These are phyloP conservation scores for Pandion haliaetus DNA, from an alignment of 2,113 vertebrate species.

Conservation along the genomic window DNA sequence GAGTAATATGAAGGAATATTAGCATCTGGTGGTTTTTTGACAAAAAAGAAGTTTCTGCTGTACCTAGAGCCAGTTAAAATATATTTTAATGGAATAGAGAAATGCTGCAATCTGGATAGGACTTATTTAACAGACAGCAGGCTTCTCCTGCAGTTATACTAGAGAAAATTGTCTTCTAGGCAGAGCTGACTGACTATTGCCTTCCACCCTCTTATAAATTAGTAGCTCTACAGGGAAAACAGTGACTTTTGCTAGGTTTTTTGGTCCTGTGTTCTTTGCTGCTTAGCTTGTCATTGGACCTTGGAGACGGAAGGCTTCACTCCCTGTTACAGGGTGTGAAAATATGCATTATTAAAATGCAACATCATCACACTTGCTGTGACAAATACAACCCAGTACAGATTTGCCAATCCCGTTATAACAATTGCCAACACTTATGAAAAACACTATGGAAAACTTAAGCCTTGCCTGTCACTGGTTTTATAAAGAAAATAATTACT, in stretches of 20 bases:
- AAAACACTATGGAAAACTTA: not conserved
- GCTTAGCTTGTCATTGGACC: not conserved
- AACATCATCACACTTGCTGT: not conserved
- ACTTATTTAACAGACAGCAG: not conserved
- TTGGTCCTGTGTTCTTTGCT: not conserved
- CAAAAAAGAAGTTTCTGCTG: not conserved
- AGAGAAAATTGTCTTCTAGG: not conserved
- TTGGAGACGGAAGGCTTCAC: not conserved
- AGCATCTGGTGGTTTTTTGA: not conserved
- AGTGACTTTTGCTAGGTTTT: not conserved
- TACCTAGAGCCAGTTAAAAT: not conserved
- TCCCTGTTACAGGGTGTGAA: not conserved
- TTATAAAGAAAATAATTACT: not conserved
- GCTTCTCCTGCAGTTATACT: not conserved
- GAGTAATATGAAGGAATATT: not conserved
- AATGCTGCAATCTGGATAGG: not conserved
- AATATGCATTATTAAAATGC: not conserved
- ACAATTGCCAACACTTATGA: not conserved
- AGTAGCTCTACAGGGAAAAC: not conserved
- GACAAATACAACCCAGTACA: not conserved
- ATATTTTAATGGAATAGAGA: not conserved
- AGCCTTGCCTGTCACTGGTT: not conserved
- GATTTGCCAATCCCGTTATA: not conserved
- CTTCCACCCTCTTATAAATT: not conserved
- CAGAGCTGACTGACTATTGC: not conserved